Evolutionary conservation across 2,888 invertebrate genomes (phyloP).

Genomic region (Chloroclystis v-ata): DNA sequence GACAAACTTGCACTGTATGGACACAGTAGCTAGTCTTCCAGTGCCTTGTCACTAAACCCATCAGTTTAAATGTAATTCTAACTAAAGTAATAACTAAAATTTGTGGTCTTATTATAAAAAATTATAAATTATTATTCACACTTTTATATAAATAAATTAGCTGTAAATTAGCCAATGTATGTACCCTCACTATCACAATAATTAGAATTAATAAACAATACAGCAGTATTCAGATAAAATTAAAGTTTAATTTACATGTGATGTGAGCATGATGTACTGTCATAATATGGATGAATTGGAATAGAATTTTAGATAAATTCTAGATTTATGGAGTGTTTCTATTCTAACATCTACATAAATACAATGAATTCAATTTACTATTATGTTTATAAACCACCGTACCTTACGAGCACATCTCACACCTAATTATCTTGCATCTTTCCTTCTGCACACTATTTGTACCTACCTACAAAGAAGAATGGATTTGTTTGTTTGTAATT

Average conservation of each 20-base stretch:
- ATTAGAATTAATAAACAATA: slow-evolving; percentile 33
- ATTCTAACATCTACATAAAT: neutral
- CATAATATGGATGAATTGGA: too few relatives aligned
- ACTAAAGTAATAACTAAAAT: slow-evolving; percentile 7
- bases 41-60: slow-evolving; percentile 2
- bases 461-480: too few relatives aligned
- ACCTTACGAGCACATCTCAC: too few relatives aligned
- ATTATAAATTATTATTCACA: slow-evolving; percentile 22
- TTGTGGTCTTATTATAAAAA: slow-evolving; percentile 21
- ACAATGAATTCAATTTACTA: too few relatives aligned
- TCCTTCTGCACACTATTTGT: too few relatives aligned
- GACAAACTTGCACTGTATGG: neutral
- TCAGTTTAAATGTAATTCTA: slow-evolving; percentile 9
- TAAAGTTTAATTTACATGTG: too few relatives aligned
- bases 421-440: too few relatives aligned
- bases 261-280: too few relatives aligned
- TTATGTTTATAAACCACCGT: too few relatives aligned
- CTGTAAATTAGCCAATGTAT: slow-evolving; percentile 48
- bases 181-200: slow-evolving; percentile 44
- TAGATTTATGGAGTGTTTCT: neutral
- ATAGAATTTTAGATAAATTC: too few relatives aligned
- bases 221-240: slow-evolving; percentile 39
- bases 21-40: neutral
- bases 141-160: slow-evolving; percentile 35
- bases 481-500: too few relatives aligned